A percentile compares a stretch with the other conserved stretches of the same genome.
Evolutionary conservation across 2,113 vertebrate genomes (phyloP).

Genomic region (Gnathonemus echidnorhynchus): DNA sequence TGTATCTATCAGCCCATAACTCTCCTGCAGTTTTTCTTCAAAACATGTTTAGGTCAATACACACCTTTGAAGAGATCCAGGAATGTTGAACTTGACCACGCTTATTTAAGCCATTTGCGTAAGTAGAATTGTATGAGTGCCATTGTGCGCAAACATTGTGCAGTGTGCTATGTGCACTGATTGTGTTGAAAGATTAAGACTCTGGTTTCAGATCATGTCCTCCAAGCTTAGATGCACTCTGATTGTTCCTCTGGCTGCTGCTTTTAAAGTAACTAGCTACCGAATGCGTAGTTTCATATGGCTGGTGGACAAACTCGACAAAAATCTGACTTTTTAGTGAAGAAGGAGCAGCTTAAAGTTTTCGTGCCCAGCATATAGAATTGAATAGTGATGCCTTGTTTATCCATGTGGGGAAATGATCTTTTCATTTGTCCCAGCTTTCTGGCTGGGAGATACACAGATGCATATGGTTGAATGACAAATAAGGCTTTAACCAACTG

Average conservation of each 20-base stretch:
- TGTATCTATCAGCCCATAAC: not conserved
- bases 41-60: not conserved
- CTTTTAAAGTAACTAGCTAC: not conserved
- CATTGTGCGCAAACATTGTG: not conserved
- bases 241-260: not conserved
- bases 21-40: not conserved
- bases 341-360: not conserved
- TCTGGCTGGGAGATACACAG: not conserved
- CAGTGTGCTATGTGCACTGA: not conserved
- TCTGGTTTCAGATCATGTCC: not conserved
- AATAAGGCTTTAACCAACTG: not conserved
- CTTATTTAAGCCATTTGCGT: not conserved
- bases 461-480: not conserved
- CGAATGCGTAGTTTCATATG: not conserved
- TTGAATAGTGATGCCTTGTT: not conserved
- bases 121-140: not conserved
- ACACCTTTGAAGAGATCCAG: constrained; percentile 8
- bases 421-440: not conserved
- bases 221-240: constrained; percentile 1
- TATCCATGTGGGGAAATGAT: not conserved
- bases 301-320: not conserved
- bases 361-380: not conserved
- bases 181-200: not conserved
- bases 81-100: constrained; percentile 4
- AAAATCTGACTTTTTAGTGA: not conserved